Conservation (phyloP, 2,113 vertebrate species). For the Chaetops frenatus region DNA sequence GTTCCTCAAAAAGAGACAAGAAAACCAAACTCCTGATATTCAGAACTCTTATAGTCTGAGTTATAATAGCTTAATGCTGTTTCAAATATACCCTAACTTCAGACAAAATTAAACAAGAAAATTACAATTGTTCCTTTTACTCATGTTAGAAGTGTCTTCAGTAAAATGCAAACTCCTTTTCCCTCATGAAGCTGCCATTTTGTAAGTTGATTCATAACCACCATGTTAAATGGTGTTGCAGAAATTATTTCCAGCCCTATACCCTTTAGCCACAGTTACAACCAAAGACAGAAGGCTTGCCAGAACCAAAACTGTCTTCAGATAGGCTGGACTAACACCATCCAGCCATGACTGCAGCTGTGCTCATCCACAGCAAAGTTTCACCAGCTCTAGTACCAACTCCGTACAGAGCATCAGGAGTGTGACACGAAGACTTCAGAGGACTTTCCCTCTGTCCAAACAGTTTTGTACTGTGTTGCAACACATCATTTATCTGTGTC, state of each 20-base stretch:
- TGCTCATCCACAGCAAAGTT: background rate
- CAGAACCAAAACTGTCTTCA: background rate
- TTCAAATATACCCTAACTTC: background rate
- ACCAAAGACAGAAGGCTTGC: background rate
- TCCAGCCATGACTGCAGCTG: background rate
- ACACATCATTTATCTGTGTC: background rate
- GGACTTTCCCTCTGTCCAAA: background rate
- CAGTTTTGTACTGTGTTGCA: background rate
- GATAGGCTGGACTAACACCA: background rate
- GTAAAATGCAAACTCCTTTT: background rate
- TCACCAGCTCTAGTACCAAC: background rate
- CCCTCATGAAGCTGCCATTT: background rate
- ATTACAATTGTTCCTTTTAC: background rate
- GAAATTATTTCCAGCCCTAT: background rate
- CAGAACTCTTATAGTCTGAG: background rate
- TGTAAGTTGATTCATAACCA: background rate
- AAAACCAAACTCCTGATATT: background rate
- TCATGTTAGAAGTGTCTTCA: background rate
- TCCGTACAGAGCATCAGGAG: background rate
- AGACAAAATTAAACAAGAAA: background rate
- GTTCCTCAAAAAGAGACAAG: background rate
- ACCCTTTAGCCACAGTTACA: background rate
- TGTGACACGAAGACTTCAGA: background rate
- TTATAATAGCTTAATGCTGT: background rate
- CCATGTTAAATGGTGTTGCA: accelerated